Conservation (phyloP, 30 jellyfish, hydroid and myxozoan genomes). For the Rhopilema esculentum region DNA sequence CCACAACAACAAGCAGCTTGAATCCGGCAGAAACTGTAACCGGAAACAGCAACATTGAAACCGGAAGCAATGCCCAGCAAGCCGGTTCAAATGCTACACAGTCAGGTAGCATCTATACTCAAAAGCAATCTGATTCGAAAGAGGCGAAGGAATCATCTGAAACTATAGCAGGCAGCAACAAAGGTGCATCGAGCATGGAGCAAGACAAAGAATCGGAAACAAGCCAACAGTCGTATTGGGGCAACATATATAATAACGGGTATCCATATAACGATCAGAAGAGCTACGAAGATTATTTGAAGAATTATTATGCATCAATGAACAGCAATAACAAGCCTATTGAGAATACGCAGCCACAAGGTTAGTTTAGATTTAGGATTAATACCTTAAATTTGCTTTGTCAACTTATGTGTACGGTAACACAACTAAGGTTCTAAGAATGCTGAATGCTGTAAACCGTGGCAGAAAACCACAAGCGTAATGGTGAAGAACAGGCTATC, state of each 20-base stretch:
- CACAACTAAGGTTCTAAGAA: too few relatives aligned
- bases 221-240: constrained; percentile 1
- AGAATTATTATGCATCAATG: constrained; percentile 19
- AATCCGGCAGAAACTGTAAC: neutral
- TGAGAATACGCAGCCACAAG: neutral
- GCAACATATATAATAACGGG: constrained; percentile 11
- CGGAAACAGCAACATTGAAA: neutral
- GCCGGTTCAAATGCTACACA: neutral
- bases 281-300: constrained; percentile 51
- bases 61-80: constrained; percentile 30
- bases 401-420: too few relatives aligned
- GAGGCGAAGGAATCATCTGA: neutral
- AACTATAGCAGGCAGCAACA: too few relatives aligned
- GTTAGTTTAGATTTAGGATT: neutral
- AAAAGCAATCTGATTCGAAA: constrained; percentile 4
- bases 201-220: neutral
- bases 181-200: neutral
- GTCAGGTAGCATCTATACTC: neutral
- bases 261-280: constrained; percentile 52
- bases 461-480: too few relatives aligned
- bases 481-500: too few relatives aligned
- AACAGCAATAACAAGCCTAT: neutral
- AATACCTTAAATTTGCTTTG: too few relatives aligned
- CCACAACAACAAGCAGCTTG: constrained; percentile 12
- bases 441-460: too few relatives aligned